Percentiles rank a stretch among this genome's conserved stretches.
phyloP scores from a whole-genome alignment of 2,113 vertebrate genomes.

The Cichladusa arquata region DNA sequence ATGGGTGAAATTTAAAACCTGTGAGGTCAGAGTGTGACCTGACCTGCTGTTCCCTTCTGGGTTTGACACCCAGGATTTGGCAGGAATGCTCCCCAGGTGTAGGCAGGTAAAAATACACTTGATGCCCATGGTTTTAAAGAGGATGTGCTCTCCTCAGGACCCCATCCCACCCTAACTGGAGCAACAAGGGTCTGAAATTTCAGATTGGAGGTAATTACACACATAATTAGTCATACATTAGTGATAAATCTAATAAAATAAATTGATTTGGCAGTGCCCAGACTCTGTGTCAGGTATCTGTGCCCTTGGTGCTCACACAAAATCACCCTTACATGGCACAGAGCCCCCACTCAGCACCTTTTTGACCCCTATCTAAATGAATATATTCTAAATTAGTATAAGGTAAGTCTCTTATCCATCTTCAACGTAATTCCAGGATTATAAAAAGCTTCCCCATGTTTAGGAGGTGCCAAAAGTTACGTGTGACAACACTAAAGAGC shows the following conservation, averaged over 20 bases:
- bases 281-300: not conserved
- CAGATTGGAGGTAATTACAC: not conserved
- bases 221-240: not conserved
- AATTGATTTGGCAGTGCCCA: not conserved
- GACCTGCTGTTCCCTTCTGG: not conserved
- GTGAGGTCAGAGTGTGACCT: not conserved
- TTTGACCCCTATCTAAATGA: not conserved
- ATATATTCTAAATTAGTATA: no score
- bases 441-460: not conserved
- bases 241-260: not conserved
- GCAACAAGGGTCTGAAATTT: not conserved
- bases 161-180: not conserved
- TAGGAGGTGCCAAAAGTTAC: not conserved
- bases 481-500: not conserved
- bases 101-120: accelerated
- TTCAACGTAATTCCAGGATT: not conserved
- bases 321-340: not conserved
- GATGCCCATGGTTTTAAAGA: not conserved
- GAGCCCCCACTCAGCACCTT: not conserved
- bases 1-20: not conserved
- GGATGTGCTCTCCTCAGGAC: not conserved
- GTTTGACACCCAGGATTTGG: not conserved
- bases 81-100: not conserved
- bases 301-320: not conserved
- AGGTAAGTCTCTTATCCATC: not conserved